Conservation (phyloP, 2,797 vertebrate genomes). For the Pelodytes ibericus region DNA sequence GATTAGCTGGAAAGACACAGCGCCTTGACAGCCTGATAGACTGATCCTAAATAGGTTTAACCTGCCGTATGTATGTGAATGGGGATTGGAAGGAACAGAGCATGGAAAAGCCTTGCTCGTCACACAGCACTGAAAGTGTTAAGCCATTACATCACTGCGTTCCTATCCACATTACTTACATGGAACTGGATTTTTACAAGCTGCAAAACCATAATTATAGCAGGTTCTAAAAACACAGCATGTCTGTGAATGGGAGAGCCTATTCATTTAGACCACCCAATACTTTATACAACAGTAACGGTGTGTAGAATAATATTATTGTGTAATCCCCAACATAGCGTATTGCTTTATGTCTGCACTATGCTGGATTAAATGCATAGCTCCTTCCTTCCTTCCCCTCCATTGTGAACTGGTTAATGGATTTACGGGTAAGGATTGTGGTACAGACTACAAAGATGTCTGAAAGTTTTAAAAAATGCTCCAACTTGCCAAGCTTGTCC, state of each 20-base stretch:
- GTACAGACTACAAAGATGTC: constrained; percentile 16
- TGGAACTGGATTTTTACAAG: constrained; percentile 40
- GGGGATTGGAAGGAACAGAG: background rate
- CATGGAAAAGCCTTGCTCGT: background rate
- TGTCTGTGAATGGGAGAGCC: constrained; percentile 11
- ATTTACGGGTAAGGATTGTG: background rate
- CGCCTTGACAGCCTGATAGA: too few species aligned
- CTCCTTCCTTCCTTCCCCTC: background rate
- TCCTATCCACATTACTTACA: constrained; percentile 27
- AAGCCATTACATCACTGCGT: constrained; percentile 33
- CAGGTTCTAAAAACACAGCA: constrained; percentile 21
- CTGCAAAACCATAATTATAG: constrained; percentile 40
- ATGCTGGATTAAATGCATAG: background rate
- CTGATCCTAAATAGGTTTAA: background rate
- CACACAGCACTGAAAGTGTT: background rate
- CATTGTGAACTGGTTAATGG: constrained; percentile 1
- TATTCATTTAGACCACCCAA: constrained; percentile 50
- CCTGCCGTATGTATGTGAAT: background rate
- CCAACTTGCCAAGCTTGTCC: too few species aligned
- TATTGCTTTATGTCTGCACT: constrained; percentile 18
- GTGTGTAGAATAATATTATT: constrained; percentile 33
- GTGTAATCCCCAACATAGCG: constrained; percentile 18
- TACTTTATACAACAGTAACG: constrained; percentile 24
- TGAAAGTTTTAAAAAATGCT: too few species aligned
- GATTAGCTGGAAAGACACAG: too few species aligned